Evolutionary conservation across 2,797 vertebrate species (phyloP), one percentile per base, ranked within the genome.

Genomic region (Iguana delicatissima): DNA sequence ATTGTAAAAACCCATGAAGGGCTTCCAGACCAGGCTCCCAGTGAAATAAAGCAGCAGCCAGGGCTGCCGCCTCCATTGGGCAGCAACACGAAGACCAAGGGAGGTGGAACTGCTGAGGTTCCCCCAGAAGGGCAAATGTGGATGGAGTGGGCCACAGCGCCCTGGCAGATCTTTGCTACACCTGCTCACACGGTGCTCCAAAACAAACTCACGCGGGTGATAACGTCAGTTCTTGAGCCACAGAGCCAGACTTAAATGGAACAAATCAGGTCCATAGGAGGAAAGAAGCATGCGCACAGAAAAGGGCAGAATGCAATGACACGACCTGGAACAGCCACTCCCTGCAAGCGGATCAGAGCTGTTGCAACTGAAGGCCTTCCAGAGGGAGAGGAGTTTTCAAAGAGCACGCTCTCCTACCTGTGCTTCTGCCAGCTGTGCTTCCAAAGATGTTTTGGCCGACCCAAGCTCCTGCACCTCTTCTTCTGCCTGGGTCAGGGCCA

Each of bases 391-490:
- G 22, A 6, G 2, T 12, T 13, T 7, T 13, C 22, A 18, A 24
- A 26, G 6, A 46, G 81, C 0, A 0, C 2, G 0, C 4, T 12
- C 73, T 22, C 1, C 96, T 95, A 99, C 99, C 98, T 99, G 98
- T 14, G 98, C 96, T 3, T 98, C 98, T 93, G 98, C 98, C 35
- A 99, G 94, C 20, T 98, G 98, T 57, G 94, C 95, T 91, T 98
- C 98, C 95, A 99, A 92, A 0, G 97, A 97, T 50, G 95, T 95
- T 94, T 98, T 98, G 89, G 98, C 97, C 0, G 92, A 95, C 0
- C 95, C 91, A 95, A 98, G 95, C 96, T 98, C 98, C 94, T 98
- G 97, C 80, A 98, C 98, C 92, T 98, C 98, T 67, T 98, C 98
- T 84, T 96, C 98, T 89, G 98, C 97, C 59, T 92, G 96, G 81